Base-by-base conservation (phyloP, 2,888 invertebrate species). In the Conus canariensis region DNA sequence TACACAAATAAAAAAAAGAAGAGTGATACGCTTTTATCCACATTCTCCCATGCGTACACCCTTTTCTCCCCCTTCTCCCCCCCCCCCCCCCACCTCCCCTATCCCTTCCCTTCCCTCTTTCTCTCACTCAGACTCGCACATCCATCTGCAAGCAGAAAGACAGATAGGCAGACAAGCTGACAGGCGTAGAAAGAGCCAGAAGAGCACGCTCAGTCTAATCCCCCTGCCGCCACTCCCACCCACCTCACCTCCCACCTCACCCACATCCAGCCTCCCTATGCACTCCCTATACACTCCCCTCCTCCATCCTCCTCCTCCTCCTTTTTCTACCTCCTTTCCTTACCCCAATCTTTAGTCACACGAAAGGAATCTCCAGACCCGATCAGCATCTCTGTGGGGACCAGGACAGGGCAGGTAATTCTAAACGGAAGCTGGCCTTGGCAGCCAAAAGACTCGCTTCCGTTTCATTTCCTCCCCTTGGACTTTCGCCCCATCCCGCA, bases 371-470 rank as follows among this genome's bases (percentile, higher is more conserved):
- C 64, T 64, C 16, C 64, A 64, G 64, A 64, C 64, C 16, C 64
- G 16, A 64, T 64, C 64, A 64, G 12, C 64, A 45, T 64, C 64
- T 10, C 64, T 64, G 64, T 14, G 16, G 64, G 64, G 12, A 64
- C 64, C 64, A 16, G n/a, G 19, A 82, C 16, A 16, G 82, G 82
- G 82, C 82, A 45, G n/a, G 56, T 82, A 82, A 82, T 82, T 82
- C 82, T 56, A 82, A 82, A 16, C 82, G 82, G 82, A 82, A 82
- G 82, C 19, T 56, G 82, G 56, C 82, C 64, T 56, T 56, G 82
- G n/a, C 82, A 56, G 82, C 56, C 82, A 82, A 82, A 82, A 82
- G 82, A 82, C 82, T 56, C 82, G 56, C 56, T 82, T 82, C 82
- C 82, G 56, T 6, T 56, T 82, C 82, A 82, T 82, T 82, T 82